phyloP scores from a whole-genome alignment of 2,888 invertebrate species.

The Harpalus rubripes region DNA sequence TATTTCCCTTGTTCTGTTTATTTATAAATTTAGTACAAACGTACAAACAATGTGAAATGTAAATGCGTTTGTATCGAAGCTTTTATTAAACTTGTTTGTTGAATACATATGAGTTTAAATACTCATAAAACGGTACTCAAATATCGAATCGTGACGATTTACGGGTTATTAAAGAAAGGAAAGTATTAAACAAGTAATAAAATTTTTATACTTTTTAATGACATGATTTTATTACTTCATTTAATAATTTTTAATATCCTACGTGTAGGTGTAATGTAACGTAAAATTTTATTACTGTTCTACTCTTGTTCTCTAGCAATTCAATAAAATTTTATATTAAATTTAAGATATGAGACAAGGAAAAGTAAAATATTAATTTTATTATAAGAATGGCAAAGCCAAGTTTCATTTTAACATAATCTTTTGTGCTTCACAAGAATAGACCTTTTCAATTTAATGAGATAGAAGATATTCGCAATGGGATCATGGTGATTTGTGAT shows the following conservation, averaged over 20 bases:
- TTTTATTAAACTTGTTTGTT: not conserved
- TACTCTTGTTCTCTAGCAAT: not conserved
- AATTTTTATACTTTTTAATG: slow-evolving; percentile 40
- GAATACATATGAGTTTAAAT: slow-evolving; percentile 9
- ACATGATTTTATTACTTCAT: not conserved
- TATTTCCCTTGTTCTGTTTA: not conserved
- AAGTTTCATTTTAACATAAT: no score
- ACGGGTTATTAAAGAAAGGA: slow-evolving; percentile 35
- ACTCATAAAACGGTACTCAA: slow-evolving; percentile 25
- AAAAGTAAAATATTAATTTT: slow-evolving; percentile 1
- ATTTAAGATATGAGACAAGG: not conserved
- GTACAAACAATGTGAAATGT: not conserved
- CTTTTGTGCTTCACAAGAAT: no score
- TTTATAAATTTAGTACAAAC: not conserved
- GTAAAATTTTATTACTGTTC: slow-evolving; percentile 7
- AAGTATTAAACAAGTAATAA: slow-evolving; percentile 37
- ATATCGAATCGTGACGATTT: slow-evolving; percentile 33
- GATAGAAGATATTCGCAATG: no score
- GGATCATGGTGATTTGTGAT: no score
- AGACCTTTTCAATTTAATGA: no score
- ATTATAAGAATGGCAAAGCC: no score
- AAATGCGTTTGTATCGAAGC: not conserved
- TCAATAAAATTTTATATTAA: slow-evolving; percentile 10
- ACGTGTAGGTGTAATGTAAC: not conserved
- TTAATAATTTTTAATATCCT: slow-evolving; percentile 19